phyloP scores from a whole-genome alignment of 64 coral and sea anemone species.

The Orbicella faveolata region DNA sequence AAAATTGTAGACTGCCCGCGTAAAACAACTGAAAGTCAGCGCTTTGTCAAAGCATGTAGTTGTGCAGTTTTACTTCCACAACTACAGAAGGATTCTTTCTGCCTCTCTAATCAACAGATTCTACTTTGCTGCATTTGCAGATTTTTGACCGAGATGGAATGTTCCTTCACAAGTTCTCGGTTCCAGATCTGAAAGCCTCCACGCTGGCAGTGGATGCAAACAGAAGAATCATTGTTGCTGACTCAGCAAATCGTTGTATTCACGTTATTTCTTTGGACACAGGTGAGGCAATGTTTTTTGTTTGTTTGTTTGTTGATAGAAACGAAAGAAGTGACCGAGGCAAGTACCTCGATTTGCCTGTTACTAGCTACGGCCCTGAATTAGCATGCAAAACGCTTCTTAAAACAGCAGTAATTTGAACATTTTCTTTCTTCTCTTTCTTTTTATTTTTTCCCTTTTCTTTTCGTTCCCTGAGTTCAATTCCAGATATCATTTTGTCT shows the following conservation, averaged over 20 bases:
- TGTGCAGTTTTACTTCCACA: too few species aligned
- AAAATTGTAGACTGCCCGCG: too few species aligned
- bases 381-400: too few species aligned
- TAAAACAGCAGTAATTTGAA: too few species aligned
- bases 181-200: slow-evolving; percentile 92
- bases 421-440: too few species aligned
- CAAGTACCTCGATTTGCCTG: too few species aligned
- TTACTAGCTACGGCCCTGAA: too few species aligned
- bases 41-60: too few species aligned
- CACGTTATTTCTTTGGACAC: slow-evolving; percentile 96
- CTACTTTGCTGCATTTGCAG: slow-evolving; percentile 36
- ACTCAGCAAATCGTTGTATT: slow-evolving; percentile 97
- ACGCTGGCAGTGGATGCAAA: slow-evolving; percentile 93
- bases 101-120: too few species aligned
- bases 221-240: slow-evolving; percentile 88
- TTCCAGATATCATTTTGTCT: background rate
- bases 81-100: too few species aligned
- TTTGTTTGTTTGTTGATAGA: background rate
- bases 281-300: slow-evolving; percentile 4
- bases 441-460: background rate
- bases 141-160: slow-evolving; percentile 98
- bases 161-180: slow-evolving; percentile 93
- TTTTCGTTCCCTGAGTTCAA: background rate
- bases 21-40: too few species aligned
- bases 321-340: too few species aligned